Conservation (phyloP, 1,140 invertebrate genomes). For the Drosophila elegans region DNA sequence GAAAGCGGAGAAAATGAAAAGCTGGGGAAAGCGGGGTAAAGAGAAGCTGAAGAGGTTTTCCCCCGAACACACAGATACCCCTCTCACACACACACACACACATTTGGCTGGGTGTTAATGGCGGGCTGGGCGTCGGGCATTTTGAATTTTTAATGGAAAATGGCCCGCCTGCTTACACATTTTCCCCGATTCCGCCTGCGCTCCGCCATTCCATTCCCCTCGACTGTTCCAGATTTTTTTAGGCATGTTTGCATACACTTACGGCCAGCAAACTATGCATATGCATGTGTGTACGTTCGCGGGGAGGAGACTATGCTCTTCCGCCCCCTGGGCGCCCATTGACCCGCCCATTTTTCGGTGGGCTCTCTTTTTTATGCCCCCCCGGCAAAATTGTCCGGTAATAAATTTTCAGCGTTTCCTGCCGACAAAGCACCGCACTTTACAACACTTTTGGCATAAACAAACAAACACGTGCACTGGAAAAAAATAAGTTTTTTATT, state of each 20-base stretch:
- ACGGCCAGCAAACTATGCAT: conserved; percentile 76
- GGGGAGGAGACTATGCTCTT: conserved; percentile 7
- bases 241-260: conserved; percentile 82
- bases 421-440: conserved; percentile 82
- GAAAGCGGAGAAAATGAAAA: conserved; percentile 48
- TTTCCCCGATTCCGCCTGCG: not conserved
- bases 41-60: conserved; percentile 45
- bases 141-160: conserved; percentile 80
- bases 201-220: not conserved
- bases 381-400: conserved; percentile 80
- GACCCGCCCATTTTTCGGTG: conserved; percentile 7
- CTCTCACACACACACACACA: conserved; percentile 18
- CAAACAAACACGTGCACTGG: conserved; percentile 64
- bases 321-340: conserved; percentile 27
- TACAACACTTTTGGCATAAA: conserved; percentile 83
- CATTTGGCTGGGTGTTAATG: conserved; percentile 63
- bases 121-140: conserved; percentile 75
- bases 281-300: conserved; percentile 58
- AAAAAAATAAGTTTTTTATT: not conserved
- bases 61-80: conserved; percentile 24
- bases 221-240: conserved; percentile 64
- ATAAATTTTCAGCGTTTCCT: conserved; percentile 83
- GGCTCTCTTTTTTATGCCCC: conserved; percentile 61
- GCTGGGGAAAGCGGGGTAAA: conserved; percentile 35
- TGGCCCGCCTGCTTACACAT: conserved; percentile 65